Evolutionary conservation across 2,888 invertebrate genomes (phyloP).

Genomic region (Zhuqinia jingwanae): DNA sequence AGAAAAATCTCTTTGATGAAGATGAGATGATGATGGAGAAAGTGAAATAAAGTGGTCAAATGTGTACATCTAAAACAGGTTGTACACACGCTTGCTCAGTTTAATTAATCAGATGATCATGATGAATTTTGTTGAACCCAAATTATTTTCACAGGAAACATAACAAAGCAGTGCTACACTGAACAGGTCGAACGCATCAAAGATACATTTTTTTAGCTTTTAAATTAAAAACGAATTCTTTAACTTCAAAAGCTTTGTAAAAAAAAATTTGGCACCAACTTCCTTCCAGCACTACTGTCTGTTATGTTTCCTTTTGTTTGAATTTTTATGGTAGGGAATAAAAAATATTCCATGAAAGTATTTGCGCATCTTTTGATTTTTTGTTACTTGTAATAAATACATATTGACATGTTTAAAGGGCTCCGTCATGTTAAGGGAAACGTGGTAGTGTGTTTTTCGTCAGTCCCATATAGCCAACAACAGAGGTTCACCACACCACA

Average conservation of each 20-base stretch:
- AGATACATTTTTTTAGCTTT: neutral
- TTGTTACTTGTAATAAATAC: no score
- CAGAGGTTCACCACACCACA: neutral
- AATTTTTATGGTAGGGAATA: conserved; percentile 6
- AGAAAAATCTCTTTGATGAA: conserved; percentile 42
- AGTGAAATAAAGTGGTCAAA: conserved; percentile 33
- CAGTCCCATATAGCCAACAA: neutral
- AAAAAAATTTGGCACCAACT: neutral
- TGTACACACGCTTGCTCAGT: neutral
- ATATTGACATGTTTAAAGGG: neutral
- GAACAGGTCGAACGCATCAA: no score
- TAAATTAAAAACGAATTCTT: neutral
- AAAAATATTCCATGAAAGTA: neutral
- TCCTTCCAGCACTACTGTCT: neutral
- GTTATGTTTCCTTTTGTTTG: neutral
- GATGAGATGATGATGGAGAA: conserved; percentile 4
- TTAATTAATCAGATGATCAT: conserved; percentile 40
- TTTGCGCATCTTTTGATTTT: no score
- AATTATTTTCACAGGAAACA: neutral
- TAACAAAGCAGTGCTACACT: no score
- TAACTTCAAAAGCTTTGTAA: neutral
- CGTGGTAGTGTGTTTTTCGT: no score
- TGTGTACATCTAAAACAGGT: neutral
- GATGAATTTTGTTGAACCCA: neutral
- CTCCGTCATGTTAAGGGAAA: no score